Base-by-base conservation (phyloP, 2,797 vertebrate species). In the Spea hammondii region DNA sequence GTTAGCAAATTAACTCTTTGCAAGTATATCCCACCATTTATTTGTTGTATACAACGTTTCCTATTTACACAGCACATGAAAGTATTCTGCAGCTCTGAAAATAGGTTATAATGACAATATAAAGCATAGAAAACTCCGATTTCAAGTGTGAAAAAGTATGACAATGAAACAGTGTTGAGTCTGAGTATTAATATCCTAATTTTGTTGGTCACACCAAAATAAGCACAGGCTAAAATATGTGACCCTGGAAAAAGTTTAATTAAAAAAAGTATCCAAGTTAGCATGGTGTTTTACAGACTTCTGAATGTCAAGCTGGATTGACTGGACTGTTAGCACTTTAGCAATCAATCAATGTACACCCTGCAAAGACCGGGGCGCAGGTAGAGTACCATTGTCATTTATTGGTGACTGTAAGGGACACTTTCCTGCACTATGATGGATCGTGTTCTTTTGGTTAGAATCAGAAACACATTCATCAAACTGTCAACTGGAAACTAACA, bases 401-500 rank as follows among this genome's bases (percentile, higher is more conserved):
- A 80, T n/a, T 65, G 44, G 17, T 55, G 62, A 71, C 64, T 80
- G 74, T 79, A 62, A 70, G 59, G 78, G 72, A 70, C 65, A 65
- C 67, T 65, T 46, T 72, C 79, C 59, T 64, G 48, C 53, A 72
- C 69, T 70, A 55, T 81, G 79, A 81, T 77, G 71, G 79, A 81
- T 81, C 79, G 76, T 81, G 74, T 77, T 70, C 54, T 69, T 60
- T 59, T 72, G 69, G 64, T 72, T 65, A 72, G 70, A 77, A 81
- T 72, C 76, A 55, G 70, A 80, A 80, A 80, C 65, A 77, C 74
- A 81, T 81, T 81, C 64, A 77, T 81, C 79, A 81, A 77, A 64
- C 64, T 81, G 74, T 81, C 79, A 81, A 62, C 48, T 49, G 62
- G 79, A 66, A 67, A 77, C 79, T 73, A 72, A 77, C 79, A 81